Conservation (phyloP, 2,797 vertebrate genomes). For the Rhinoraja longicauda region DNA sequence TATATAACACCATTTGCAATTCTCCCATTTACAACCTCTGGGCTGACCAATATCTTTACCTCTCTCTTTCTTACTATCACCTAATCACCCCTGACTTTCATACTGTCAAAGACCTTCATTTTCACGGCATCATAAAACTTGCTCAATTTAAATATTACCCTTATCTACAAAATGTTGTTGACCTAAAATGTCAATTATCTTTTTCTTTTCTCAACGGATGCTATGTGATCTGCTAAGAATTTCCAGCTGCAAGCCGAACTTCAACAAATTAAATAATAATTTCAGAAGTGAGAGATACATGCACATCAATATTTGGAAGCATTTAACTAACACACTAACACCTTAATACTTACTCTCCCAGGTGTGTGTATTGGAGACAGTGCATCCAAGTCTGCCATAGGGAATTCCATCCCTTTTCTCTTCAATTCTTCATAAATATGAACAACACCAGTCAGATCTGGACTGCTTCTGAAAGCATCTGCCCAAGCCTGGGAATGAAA, state of each 20-base stretch:
- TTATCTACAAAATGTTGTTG: no score
- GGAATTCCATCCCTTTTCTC: conserved; percentile 94
- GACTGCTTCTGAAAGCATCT: conserved; percentile 93
- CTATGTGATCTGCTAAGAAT: no score
- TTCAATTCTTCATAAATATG: conserved; percentile 97
- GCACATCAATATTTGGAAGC: background rate
- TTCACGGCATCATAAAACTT: no score
- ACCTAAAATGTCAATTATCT: no score
- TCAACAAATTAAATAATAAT: background rate
- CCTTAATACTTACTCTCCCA: conserved; percentile 72
- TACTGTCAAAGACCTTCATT: no score
- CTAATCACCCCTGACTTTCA: no score
- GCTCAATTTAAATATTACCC: no score
- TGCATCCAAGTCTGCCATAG: conserved; percentile 84
- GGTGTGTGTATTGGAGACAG: conserved; percentile 95
- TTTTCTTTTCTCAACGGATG: no score
- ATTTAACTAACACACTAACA: background rate
- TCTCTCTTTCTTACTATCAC: no score
- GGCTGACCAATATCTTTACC: no score
- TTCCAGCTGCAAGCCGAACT: background rate
- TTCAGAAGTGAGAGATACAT: background rate
- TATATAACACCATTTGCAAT: no score
- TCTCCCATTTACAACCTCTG: no score
- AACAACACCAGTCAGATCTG: conserved; percentile 92
- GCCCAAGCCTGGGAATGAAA: conserved; percentile 81